Evolutionary conservation across 2,113 vertebrate species (phyloP), one percentile per base, ranked within the genome.

Genomic region (Menidia beryllina): DNA sequence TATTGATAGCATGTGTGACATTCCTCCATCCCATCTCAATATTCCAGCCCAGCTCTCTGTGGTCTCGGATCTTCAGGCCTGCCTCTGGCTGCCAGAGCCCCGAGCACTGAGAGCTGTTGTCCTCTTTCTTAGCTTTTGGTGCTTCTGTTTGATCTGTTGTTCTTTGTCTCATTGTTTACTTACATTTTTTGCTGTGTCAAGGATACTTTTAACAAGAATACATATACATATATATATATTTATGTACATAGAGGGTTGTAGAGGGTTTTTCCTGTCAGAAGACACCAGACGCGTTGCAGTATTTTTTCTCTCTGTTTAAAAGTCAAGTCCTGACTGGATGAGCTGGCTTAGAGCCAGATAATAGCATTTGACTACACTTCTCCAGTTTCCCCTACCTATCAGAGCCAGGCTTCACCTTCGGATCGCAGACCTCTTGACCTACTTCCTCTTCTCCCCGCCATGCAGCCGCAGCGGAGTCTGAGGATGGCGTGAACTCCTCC

Each of bases 1-100:
- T 82, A 82, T 89, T 91, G 88, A 91, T 76, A 69, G 84, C 81
- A 87, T 77, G 89, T 92, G 91, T 88, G 86, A 92, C 86, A 92
- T 92, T 91, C 91, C 90, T 81, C 86, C 85, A 72, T 85, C 83
- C 66, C 83, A 69, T 85, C 86, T 52, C 80, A 90, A 79, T 82
- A 71, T 74, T 72, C 69, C 69, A 34, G 58, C 81, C 77, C 45
- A 56, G 61, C 47, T 39, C 30, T 26, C 72, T 53, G 69, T 77
- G 60, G 36, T 75, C 81, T 79, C 71, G 73, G 84, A 79, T 73
- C 77, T 76, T 65, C 68, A 25, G 68, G 45, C 72, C 71, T 49
- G 30, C 17, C 23, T 34, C 56, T 54, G 65, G 19, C 79, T 83
- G 72, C 25, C 72, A 75, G 49, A 75, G 64, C 47, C 50, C 59